Percentiles rank a stretch among this genome's conserved stretches.
Conservation (phyloP, 2,797 vertebrate species). For the Tragelaphus oryx region DNA sequence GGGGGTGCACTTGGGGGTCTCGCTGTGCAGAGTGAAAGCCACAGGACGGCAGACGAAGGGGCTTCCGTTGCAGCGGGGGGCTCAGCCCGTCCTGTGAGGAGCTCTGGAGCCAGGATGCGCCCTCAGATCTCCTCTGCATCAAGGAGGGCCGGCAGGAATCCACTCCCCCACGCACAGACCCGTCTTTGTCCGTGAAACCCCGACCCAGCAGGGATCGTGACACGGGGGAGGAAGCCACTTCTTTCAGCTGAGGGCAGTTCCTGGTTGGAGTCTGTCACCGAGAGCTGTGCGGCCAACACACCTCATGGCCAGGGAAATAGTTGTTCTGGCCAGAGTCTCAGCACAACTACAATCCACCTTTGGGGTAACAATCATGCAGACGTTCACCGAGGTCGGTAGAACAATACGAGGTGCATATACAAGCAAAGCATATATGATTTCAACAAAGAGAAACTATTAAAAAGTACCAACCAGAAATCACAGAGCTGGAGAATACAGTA, state of each 20-base stretch:
- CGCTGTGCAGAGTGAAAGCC: rapidly evolving
- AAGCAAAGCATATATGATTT: background rate
- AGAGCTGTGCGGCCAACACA: background rate
- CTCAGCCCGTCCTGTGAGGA: background rate
- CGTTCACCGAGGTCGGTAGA: too few species aligned
- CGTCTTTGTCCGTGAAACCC: too few species aligned
- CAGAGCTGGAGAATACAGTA: background rate
- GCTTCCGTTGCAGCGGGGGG: background rate
- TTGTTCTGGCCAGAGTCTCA: background rate
- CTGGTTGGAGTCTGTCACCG: background rate
- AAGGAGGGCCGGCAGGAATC: background rate
- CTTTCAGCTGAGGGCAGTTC: background rate
- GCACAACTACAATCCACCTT: rapidly evolving
- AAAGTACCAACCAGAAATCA: background rate
- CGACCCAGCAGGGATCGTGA: rapidly evolving
- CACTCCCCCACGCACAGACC: background rate
- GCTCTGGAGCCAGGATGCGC: background rate
- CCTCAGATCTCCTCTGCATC: background rate
- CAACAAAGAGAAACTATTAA: background rate
- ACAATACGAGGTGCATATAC: background rate
- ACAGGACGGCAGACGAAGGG: background rate
- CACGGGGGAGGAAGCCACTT: background rate
- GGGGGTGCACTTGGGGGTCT: background rate
- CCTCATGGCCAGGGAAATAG: background rate
- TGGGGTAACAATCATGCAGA: too few species aligned